A percentile compares a stretch with the other conserved stretches of the same genome.
phyloP scores from a whole-genome alignment of 2,113 vertebrate species.

The Romanogobio albipinnatus region DNA sequence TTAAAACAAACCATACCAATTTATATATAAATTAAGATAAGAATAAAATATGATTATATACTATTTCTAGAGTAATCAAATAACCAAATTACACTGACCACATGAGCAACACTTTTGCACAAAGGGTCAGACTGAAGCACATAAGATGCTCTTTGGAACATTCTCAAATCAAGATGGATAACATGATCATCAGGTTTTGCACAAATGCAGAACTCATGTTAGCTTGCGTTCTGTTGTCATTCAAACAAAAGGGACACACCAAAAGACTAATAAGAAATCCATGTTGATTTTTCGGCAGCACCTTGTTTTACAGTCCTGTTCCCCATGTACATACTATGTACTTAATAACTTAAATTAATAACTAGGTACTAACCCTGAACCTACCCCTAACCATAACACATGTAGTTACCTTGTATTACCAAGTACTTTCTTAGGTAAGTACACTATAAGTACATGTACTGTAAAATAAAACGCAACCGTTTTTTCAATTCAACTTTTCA shows the following conservation, averaged over 20 bases:
- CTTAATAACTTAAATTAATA: no score
- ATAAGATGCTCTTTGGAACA: slow-evolving; percentile 1
- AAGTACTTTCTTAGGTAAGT: no score
- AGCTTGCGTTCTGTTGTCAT: neutral
- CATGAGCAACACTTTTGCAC: neutral
- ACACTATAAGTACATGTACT: no score
- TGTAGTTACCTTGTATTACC: no score
- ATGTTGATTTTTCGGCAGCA: neutral
- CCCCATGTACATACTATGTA: no score
- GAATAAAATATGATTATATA: neutral
- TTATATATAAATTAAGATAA: neutral
- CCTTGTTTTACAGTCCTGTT: no score
- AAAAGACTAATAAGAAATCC: neutral
- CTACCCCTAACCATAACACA: no score
- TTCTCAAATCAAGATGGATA: neutral
- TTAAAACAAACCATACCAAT: neutral
- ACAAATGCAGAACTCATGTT: neutral
- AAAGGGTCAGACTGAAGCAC: neutral
- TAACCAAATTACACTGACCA: neutral
- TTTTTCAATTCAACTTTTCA: neutral
- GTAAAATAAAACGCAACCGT: no score
- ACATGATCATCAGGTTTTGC: slow-evolving; percentile 1
- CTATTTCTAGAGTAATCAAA: neutral
- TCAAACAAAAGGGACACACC: neutral
- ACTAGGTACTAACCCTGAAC: no score